A percentile compares a stretch with the other conserved stretches of the same genome.
These are phyloP conservation scores for Ylistrum balloti DNA, from an alignment of 1,140 invertebrate genomes.

Conservation along the genomic window DNA sequence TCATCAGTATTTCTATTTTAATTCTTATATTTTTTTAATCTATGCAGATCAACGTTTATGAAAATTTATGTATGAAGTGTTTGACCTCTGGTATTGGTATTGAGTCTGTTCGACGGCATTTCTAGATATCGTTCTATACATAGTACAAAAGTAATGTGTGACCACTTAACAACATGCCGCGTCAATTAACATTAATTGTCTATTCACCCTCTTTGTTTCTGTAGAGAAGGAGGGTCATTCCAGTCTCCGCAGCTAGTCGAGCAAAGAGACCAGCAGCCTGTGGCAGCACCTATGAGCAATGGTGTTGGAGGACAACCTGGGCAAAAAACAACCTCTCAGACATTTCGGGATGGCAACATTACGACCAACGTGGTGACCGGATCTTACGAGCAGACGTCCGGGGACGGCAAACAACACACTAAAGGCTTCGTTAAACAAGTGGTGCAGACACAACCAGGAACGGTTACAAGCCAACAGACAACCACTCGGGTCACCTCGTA, in stretches of 20 bases:
- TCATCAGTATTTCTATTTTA: too few relatives aligned
- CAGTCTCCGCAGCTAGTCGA: conserved; percentile 4
- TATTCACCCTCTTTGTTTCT: not conserved
- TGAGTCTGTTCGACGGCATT: too few relatives aligned
- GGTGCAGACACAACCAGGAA: not conserved
- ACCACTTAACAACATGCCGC: too few relatives aligned
- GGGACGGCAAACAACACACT: not conserved
- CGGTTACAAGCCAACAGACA: not conserved
- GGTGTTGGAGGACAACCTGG: not conserved
- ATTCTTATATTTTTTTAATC: not conserved
- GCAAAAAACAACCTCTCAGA: conserved; percentile 30
- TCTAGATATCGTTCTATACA: too few relatives aligned
- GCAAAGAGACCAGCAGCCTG: not conserved
- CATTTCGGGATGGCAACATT: not conserved
- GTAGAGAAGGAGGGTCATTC: not conserved
- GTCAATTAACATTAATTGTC: too few relatives aligned
- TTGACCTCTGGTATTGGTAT: too few relatives aligned
- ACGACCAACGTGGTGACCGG: conserved; percentile 6
- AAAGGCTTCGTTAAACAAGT: conserved; percentile 18
- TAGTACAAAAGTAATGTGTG: too few relatives aligned
- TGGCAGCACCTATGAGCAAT: not conserved
- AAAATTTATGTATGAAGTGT: too few relatives aligned
- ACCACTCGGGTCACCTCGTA: not conserved
- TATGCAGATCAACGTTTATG: not conserved
- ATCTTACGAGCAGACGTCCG: not conserved